Base-by-base conservation (phyloP, 2,113 vertebrate genomes). In the Heliornis fulica region DNA sequence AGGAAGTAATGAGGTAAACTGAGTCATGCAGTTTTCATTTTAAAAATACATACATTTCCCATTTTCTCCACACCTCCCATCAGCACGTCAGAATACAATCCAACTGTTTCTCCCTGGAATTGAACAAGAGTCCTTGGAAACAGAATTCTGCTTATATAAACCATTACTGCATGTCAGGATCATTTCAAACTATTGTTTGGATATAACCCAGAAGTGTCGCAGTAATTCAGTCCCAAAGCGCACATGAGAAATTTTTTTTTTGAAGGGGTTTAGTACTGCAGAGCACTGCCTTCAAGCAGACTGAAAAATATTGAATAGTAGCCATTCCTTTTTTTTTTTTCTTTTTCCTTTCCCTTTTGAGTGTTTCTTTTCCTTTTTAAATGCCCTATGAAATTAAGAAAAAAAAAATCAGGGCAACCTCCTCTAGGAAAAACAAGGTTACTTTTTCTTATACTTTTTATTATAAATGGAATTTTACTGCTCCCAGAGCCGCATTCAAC, bases 151-250 rank as follows among this genome's bases (percentile, higher is more conserved):
- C 86, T 93, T 96, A 93, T 70, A 87, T 94, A 96, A 96, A 93
- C 53, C 83, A 79, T 87, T 91, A 83, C 69, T 77, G 80, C 82
- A 89, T 16, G 93, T 97, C 97, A 95, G 89, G 90, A 92, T 96
- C 92, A 84, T 86, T 97, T 92, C 83, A 83, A 93, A 94, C 75
- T 83, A 78, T 70, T 97, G 92, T 85, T 87, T 96, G 92, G 93
- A 89, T 95, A 83, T 96, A 96, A 97, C 96, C 95, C 93, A 97
- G 96, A 97, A 97, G 97, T 93, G 96, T 96, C 90, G 72, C 94
- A 94, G 93, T 95, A 93, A 93, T 95, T 97, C 93, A 93, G 94
- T 92, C 88, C 96, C 92, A 87, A 6, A 14, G 95, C 86, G 94
- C 96, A 94, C 90, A 96, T 0, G 10, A 89, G 86, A 92, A n/a